Base-by-base conservation (phyloP, 2,888 invertebrate species). In the Tenthredo amoena region DNA sequence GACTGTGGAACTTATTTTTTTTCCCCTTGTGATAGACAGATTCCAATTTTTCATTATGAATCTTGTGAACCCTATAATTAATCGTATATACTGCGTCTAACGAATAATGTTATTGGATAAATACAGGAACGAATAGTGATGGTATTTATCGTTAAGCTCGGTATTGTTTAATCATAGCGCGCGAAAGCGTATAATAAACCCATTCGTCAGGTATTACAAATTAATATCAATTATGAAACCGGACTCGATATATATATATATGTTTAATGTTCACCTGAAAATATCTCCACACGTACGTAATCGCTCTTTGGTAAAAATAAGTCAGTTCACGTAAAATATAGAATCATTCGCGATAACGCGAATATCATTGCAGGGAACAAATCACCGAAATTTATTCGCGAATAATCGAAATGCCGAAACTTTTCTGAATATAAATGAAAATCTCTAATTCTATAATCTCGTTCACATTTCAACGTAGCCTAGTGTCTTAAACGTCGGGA, bases 111-210 rank as follows among this genome's bases (percentile, higher is more conserved):
- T 77, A 50, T 55, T 18, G 47, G 31, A 18, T 77, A 77, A 77
- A 77, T 77, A 5, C 55, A 74, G 15, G 40, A 21, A 74, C 43
- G 43, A 43, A 40, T 40, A 43, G 40, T 77, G 77, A 55, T 77
- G 55, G 77, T 77, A 77, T 77, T 77, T 77, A 77, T 77, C 47
- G 77, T 34, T 77, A 77, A 77, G 77, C 77, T 77, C 77, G 34
- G 77, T 55, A 77, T 55, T 77, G 77, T 77, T 77, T 34, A 50
- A 77, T 77, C 55, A 77, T n/a, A 77, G 34, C 55, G 47, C 77
- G 34, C 77, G 31, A 40, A 47, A 77, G 77, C 77, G 77, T 77
- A 77, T 77, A 55, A 77, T 77, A 77, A 77, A 55, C 55, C 77
- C 55, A 77, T 77, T 77, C 55, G 55, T 47, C 55, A 77, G 77